A percentile compares a stretch with the other conserved stretches of the same genome.
These are phyloP conservation scores for Myxocyprinus asiaticus DNA, from an alignment of 2,113 vertebrate genomes.

Conservation along the genomic window DNA sequence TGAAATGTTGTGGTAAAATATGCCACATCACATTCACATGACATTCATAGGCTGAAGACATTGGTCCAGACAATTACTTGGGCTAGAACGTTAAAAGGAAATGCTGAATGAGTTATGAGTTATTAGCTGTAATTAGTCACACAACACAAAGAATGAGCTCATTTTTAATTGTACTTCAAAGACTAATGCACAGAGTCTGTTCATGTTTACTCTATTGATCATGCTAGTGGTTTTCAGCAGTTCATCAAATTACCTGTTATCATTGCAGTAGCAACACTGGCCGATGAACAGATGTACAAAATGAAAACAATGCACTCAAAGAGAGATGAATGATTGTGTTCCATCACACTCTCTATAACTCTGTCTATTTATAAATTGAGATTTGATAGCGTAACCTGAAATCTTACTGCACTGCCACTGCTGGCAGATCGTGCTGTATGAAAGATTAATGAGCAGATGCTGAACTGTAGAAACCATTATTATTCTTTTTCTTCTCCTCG, in stretches of 20 bases:
- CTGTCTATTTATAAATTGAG: slow-evolving; percentile 77
- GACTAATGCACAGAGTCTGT: not conserved
- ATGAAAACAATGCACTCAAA: slow-evolving; percentile 40
- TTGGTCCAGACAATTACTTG: no score
- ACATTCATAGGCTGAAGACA: no score
- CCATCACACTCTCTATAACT: slow-evolving; percentile 41
- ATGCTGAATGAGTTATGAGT: not conserved
- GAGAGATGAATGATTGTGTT: slow-evolving; percentile 59
- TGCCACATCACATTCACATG: no score
- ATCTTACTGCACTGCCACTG: slow-evolving; percentile 68
- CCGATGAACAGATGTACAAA: slow-evolving; percentile 43
- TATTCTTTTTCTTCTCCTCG: slow-evolving; percentile 53
- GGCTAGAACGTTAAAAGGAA: not conserved
- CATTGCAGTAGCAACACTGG: slow-evolving; percentile 30
- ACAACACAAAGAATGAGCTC: no score
- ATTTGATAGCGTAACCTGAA: slow-evolving; percentile 75
- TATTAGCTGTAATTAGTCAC: not conserved
- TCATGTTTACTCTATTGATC: slow-evolving; percentile 26
- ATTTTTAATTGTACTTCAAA: no score
- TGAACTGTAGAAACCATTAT: slow-evolving; percentile 73
- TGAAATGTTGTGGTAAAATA: no score
- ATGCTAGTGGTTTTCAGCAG: slow-evolving; percentile 29
- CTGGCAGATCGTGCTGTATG: slow-evolving; percentile 71
- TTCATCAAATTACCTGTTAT: slow-evolving; percentile 47
- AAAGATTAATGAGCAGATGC: slow-evolving; percentile 80